A percentile compares a stretch with the other conserved stretches of the same genome.
These are phyloP conservation scores for Peribatodes rhomboidaria DNA, from an alignment of 2,888 invertebrate genomes.

Conservation along the genomic window DNA sequence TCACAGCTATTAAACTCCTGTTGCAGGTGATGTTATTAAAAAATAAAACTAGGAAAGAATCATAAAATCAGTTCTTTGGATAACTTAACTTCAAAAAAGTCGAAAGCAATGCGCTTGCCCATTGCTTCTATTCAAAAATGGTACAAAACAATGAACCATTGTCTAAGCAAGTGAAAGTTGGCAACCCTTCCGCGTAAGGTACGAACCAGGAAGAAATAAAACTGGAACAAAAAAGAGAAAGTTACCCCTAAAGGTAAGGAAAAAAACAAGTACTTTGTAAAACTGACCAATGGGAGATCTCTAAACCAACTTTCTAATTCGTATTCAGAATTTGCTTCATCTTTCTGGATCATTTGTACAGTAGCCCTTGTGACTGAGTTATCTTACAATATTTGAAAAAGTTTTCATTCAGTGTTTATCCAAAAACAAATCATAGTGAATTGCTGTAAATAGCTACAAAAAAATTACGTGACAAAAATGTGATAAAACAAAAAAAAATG, in stretches of 20 bases:
- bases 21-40: background rate
- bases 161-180: conserved; percentile 79
- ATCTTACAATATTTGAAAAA: conserved; percentile 9
- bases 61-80: conserved; percentile 9
- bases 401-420: conserved; percentile 9
- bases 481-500: conserved; percentile 23
- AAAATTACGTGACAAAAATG: conserved; percentile 22
- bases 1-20: background rate
- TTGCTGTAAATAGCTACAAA: background rate
- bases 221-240: conserved; percentile 85
- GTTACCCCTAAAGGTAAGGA: conserved; percentile 69
- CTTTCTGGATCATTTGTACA: conserved; percentile 70
- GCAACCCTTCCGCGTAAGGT: conserved; percentile 79
- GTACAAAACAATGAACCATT: conserved; percentile 56
- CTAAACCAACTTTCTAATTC: conserved; percentile 80
- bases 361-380: conserved; percentile 64
- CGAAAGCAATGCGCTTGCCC: conserved; percentile 39
- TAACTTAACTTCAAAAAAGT: conserved; percentile 36
- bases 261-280: conserved; percentile 67
- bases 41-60: background rate
- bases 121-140: conserved; percentile 30
- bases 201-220: conserved; percentile 74
- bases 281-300: conserved; percentile 71
- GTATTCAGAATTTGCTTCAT: conserved; percentile 63
- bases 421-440: background rate